Conservation (phyloP, 1,140 invertebrate genomes). For the Drosophila nigromelanica region DNA sequence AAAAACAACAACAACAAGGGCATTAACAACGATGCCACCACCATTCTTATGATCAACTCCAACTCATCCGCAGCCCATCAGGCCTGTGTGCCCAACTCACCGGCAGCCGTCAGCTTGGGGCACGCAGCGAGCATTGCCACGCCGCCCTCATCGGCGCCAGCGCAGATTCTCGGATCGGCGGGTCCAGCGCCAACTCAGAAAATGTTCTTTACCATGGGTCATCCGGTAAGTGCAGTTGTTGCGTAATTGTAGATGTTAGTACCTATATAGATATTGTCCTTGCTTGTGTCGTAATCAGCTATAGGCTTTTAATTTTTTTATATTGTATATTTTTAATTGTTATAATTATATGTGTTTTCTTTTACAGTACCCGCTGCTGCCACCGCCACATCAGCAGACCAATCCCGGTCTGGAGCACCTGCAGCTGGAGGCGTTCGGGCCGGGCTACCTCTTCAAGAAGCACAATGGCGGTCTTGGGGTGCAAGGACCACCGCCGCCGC, state of each 20-base stretch:
- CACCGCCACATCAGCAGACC: slow-evolving; percentile 54
- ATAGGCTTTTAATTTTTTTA: no score
- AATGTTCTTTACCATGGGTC: slow-evolving; percentile 71
- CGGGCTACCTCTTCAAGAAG: slow-evolving; percentile 71
- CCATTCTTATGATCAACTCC: slow-evolving; percentile 75
- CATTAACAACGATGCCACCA: slow-evolving; percentile 39
- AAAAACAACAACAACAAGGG: slow-evolving; percentile 14
- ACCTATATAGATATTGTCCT: no score
- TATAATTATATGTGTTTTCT: not conserved
- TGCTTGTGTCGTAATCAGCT: no score
- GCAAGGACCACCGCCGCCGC: slow-evolving; percentile 38
- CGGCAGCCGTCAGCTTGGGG: slow-evolving; percentile 64
- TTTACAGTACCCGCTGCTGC: slow-evolving; percentile 62
- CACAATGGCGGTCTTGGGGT: slow-evolving; percentile 58
- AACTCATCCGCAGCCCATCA: slow-evolving; percentile 67
- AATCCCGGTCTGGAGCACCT: slow-evolving; percentile 59
- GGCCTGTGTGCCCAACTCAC: slow-evolving; percentile 76
- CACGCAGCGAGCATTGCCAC: slow-evolving; percentile 69
- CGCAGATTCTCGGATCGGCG: slow-evolving; percentile 59
- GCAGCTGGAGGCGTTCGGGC: slow-evolving; percentile 54
- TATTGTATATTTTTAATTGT: not conserved
- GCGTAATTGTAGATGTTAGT: no score
- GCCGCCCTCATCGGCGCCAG: slow-evolving; percentile 65
- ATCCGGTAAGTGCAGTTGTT: slow-evolving; percentile 79
- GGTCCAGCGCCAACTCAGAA: slow-evolving; percentile 51